These are phyloP conservation scores for Microhierax caerulescens DNA, from an alignment of 2,797 vertebrate species.

Conservation along the genomic window DNA sequence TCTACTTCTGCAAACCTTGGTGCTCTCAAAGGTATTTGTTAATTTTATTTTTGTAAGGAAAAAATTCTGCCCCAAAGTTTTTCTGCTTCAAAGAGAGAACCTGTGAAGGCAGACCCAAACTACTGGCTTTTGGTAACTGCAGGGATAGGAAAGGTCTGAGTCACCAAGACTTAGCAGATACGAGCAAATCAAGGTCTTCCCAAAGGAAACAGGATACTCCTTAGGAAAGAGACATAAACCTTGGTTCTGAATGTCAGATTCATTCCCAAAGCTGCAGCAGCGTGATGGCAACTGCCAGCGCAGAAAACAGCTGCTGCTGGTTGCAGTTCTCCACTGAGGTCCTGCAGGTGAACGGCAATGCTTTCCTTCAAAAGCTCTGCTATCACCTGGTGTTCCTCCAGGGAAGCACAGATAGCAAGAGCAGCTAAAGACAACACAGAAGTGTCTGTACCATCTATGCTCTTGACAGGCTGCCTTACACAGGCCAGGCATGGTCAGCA, in stretches of 20 bases:
- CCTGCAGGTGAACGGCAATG: background rate
- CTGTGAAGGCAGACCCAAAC: background rate
- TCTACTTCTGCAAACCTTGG: background rate
- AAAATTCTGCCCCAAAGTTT: background rate
- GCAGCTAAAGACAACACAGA: background rate
- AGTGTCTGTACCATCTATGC: background rate
- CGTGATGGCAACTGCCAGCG: background rate
- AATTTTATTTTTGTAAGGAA: background rate
- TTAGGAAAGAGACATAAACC: background rate
- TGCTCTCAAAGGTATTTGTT: fast-evolving
- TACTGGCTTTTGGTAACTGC: fast-evolving
- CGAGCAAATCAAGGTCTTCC: background rate
- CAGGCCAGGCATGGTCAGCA: background rate
- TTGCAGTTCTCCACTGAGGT: background rate
- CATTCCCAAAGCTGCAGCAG: background rate
- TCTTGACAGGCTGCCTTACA: background rate
- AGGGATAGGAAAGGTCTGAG: background rate
- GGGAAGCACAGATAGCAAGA: background rate
- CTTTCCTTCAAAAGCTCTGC: background rate
- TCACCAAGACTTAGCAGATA: background rate
- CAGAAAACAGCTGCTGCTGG: background rate
- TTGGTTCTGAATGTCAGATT: background rate
- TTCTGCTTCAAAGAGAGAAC: background rate
- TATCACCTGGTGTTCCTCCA: background rate
- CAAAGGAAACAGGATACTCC: background rate